A percentile compares a stretch with the other conserved stretches of the same genome.
These are phyloP conservation scores for Bubo blakistoni DNA, from an alignment of 2,113 vertebrate species.

Conservation along the genomic window DNA sequence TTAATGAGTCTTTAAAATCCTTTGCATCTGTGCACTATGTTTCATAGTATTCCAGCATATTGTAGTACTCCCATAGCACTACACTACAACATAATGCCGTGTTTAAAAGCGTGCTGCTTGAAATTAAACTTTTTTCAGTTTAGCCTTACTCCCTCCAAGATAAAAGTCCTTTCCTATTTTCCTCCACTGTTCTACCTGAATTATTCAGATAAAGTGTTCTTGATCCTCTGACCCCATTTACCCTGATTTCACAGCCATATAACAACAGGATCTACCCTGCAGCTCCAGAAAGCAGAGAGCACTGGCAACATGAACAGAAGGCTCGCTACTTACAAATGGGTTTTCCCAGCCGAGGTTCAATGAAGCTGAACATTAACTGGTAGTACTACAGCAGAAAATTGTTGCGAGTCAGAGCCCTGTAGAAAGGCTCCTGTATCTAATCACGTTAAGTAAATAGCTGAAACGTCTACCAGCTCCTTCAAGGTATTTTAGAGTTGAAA, in stretches of 20 bases:
- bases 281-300: background rate
- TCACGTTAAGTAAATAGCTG: background rate
- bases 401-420: background rate
- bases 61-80: background rate
- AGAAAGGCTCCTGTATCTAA: background rate
- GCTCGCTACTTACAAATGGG: constrained; percentile 34
- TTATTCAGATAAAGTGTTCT: background rate
- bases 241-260: background rate
- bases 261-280: constrained; percentile 13
- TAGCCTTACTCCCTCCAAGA: background rate
- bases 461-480: background rate
- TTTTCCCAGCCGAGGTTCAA: constrained; percentile 52
- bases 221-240: background rate
- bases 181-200: background rate
- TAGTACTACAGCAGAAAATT: constrained; percentile 56
- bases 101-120: constrained; percentile 13
- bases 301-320: background rate
- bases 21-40: background rate
- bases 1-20: background rate
- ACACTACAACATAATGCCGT: background rate
- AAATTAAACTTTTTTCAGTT: constrained; percentile 26
- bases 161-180: background rate
- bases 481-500: background rate
- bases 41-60: background rate
- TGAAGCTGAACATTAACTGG: constrained; percentile 48